Percentiles rank a stretch among this genome's conserved stretches.
These are phyloP conservation scores for Ceratosolen fusciceps DNA, from an alignment of 1,140 invertebrate species.

Conservation along the genomic window DNA sequence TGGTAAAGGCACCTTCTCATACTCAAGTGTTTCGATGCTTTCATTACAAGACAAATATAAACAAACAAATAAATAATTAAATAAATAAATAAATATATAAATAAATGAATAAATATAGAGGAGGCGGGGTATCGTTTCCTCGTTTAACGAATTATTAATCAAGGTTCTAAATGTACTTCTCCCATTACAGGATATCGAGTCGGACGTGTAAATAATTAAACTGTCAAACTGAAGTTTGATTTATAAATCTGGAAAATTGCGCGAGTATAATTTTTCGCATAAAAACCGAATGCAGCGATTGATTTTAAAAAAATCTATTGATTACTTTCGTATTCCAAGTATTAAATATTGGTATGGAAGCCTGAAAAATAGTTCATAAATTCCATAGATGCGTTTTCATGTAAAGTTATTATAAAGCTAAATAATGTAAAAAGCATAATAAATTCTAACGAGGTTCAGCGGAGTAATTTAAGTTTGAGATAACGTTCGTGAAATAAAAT, in stretches of 20 bases:
- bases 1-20: too few relatives aligned
- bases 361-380: neutral
- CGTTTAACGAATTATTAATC: too few relatives aligned
- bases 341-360: neutral
- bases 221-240: neutral
- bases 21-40: too few relatives aligned
- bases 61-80: too few relatives aligned
- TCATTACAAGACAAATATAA: too few relatives aligned
- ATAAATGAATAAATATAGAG: too few relatives aligned
- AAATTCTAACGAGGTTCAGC: too few relatives aligned
- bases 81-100: too few relatives aligned
- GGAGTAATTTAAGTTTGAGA: neutral
- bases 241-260: neutral
- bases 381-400: neutral
- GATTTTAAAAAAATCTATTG: neutral
- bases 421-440: neutral
- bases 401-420: neutral
- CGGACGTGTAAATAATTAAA: too few relatives aligned
- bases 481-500: neutral
- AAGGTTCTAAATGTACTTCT: too few relatives aligned
- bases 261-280: neutral
- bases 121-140: too few relatives aligned
- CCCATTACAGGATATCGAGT: too few relatives aligned
- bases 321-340: neutral
- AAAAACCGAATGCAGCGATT: neutral